Percentiles rank a stretch among this genome's conserved stretches.
phyloP scores from a whole-genome alignment of 2,797 vertebrate species.

The Peromyscus nudipes region DNA sequence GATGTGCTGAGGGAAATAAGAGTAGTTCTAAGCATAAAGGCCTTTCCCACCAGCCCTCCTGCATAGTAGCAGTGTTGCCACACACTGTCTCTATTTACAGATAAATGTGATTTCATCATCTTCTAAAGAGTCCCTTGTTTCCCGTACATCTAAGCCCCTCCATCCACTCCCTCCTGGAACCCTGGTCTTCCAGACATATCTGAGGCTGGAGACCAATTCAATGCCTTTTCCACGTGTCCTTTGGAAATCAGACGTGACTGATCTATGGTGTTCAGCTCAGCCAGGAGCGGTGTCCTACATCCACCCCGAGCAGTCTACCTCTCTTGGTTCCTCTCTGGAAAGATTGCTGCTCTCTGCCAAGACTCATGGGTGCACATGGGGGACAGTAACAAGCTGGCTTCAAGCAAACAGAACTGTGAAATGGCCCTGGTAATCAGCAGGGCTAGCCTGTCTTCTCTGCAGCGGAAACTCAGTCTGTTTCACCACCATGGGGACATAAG shows the following conservation, averaged over 20 bases:
- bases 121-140: not conserved
- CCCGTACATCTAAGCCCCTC: not conserved
- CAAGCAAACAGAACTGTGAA: not conserved
- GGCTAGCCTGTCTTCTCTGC: not conserved
- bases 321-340: conserved; percentile 17
- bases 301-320: not conserved
- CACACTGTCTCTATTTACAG: not conserved
- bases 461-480: not conserved
- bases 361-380: not conserved
- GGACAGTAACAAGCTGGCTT: not conserved
- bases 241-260: not conserved
- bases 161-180: not conserved
- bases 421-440: not conserved
- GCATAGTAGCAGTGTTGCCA: not conserved
- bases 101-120: not conserved
- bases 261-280: not conserved
- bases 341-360: not conserved
- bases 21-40: too few relatives aligned
- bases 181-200: not conserved
- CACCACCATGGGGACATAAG: not conserved
- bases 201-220: not conserved
- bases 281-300: rapidly evolving
- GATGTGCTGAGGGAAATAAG: too few relatives aligned
- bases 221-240: rapidly evolving
- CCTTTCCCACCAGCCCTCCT: too few relatives aligned